A percentile compares a stretch with the other conserved stretches of the same genome.
Conservation (phyloP, 1,140 invertebrate genomes). For the Scaptomyza montana region DNA sequence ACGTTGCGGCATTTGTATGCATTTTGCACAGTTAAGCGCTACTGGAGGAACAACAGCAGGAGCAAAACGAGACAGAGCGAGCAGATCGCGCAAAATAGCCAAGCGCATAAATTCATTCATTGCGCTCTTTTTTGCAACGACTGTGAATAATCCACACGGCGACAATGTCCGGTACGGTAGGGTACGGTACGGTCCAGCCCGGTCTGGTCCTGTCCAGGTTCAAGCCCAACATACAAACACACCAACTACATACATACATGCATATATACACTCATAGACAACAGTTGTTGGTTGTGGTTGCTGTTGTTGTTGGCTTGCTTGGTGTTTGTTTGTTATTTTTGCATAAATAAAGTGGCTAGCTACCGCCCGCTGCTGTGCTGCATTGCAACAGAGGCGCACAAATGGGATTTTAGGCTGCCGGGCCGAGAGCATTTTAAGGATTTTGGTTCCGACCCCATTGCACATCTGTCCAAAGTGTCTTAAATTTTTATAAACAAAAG, state of each 20-base stretch:
- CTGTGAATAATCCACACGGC: slow-evolving; percentile 80
- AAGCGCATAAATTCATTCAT: slow-evolving; percentile 77
- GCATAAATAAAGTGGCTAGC: slow-evolving; percentile 70
- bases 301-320: slow-evolving; percentile 21
- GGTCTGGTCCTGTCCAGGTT: slow-evolving; percentile 11
- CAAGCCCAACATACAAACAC: slow-evolving; percentile 17
- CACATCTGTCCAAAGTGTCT: slow-evolving; percentile 54
- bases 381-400: slow-evolving; percentile 49
- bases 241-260: slow-evolving; percentile 5
- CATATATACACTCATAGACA: slow-evolving; percentile 39
- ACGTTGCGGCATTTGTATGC: slow-evolving; percentile 70
- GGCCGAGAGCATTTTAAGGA: slow-evolving; percentile 52
- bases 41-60: slow-evolving; percentile 6
- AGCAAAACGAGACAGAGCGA: not conserved
- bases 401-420: slow-evolving; percentile 72
- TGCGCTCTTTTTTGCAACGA: slow-evolving; percentile 71
- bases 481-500: slow-evolving; percentile 75
- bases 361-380: slow-evolving; percentile 7
- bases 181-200: not conserved
- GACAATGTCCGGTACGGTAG: slow-evolving; percentile 64
- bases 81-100: slow-evolving; percentile 13
- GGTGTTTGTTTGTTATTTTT: slow-evolving; percentile 77
- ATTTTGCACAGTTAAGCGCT: slow-evolving; percentile 64
- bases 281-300: slow-evolving; percentile 51
- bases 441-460: slow-evolving; percentile 38